Base-by-base conservation (phyloP, 2,888 invertebrate species). In the Leptopilina drosophilae region DNA sequence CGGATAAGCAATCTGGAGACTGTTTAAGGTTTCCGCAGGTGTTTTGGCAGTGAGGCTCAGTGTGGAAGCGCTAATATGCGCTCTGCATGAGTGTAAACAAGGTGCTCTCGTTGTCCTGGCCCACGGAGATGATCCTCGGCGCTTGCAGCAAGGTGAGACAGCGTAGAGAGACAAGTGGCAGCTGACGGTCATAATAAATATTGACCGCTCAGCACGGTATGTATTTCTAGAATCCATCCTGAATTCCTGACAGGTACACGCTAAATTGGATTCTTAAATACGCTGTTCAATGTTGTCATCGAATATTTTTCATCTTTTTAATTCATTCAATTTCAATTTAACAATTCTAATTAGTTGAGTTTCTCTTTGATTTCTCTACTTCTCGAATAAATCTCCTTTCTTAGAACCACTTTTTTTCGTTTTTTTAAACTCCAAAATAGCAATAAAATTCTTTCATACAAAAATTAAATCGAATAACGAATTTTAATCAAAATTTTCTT, bases 11-110 rank as follows among this genome's bases (percentile, higher is more conserved):
- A 89, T 89, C 87, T 90, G 91, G 89, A 91, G 90, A 90, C 90
- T 91, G 91, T 91, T 91, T 91, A 91, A 91, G 90, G 90, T 90
- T 91, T 91, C 89, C 87, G 88, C 91, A 91, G 91, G 90, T 91
- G 90, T 84, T 82, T 84, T 85, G 83, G 85, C 87, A 85, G 85
- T 82, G 86, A 88, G 83, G 84, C 83, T 83, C 85, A 82, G 85
- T 86, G 87, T 86, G 86, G 85, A 85, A 84, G 88, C 87, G 88
- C 87, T 83, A 85, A 86, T 42, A 20, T 85, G 89, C 87, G 87
- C 88, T 89, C 85, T 85, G 76, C 87, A 87, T 86, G 83, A 79
- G 82, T 84, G 83, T 83, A 86, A 83, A 87, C 84, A 85, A 86
- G 86, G 87, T 88, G 87, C 86, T 87, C 84, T 86, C 83, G 81